These are phyloP conservation scores for Bucco capensis DNA, from an alignment of 2,113 vertebrate species.

Conservation along the genomic window DNA sequence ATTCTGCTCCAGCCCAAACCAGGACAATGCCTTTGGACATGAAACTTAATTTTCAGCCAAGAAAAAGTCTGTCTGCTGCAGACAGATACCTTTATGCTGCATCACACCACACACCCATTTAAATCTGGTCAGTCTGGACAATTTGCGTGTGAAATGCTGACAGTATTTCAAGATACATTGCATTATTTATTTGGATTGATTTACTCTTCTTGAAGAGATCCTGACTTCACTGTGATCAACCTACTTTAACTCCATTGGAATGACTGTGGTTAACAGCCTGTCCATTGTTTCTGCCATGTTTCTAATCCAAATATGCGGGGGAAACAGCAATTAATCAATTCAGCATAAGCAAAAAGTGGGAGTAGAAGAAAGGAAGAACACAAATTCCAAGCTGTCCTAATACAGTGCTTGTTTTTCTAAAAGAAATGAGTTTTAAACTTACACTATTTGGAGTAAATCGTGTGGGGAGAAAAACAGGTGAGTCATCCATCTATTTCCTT, in stretches of 20 bases:
- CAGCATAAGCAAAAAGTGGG: neutral
- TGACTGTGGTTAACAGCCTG: neutral
- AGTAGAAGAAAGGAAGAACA: neutral
- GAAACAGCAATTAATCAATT: neutral
- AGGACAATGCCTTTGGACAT: no score
- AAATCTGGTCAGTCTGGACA: neutral
- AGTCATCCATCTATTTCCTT: neutral
- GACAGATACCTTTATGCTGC: neutral
- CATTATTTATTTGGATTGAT: neutral
- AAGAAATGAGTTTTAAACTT: neutral
- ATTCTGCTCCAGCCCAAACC: no score
- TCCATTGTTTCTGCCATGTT: neutral
- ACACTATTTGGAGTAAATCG: neutral
- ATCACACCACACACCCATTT: neutral
- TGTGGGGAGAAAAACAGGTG: neutral
- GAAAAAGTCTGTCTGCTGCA: neutral
- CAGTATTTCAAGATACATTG: neutral
- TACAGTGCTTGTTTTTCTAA: neutral
- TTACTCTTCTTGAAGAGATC: neutral
- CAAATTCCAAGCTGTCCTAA: neutral
- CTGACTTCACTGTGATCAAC: neutral
- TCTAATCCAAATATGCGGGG: neutral
- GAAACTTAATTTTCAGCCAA: neutral
- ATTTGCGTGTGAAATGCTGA: neutral
- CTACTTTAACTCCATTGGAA: neutral